Conservation (phyloP, 2,113 vertebrate species). For the Propithecus coquereli region DNA sequence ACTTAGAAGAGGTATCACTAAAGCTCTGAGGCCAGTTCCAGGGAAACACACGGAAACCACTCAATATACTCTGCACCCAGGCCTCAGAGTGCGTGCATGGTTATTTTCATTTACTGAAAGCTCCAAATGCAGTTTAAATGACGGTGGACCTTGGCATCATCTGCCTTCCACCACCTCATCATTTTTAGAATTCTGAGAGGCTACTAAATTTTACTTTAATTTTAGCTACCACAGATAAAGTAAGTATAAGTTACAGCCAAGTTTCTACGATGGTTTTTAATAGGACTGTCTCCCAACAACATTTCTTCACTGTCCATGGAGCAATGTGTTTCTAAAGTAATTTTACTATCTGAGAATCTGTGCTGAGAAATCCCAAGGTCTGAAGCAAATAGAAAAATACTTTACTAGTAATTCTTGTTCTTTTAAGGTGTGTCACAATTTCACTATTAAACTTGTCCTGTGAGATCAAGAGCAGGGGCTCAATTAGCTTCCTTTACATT, state of each 20-base stretch:
- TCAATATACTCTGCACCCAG: background rate
- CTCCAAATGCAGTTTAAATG: background rate
- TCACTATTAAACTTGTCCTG: background rate
- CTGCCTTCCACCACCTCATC: background rate
- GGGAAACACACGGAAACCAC: background rate
- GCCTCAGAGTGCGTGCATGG: accelerated
- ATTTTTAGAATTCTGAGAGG: background rate
- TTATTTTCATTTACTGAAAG: background rate
- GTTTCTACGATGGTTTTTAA: background rate
- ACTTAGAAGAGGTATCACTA: background rate
- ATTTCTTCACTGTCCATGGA: background rate
- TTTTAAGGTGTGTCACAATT: background rate
- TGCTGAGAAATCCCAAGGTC: background rate
- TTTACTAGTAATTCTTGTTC: background rate
- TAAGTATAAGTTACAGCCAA: background rate
- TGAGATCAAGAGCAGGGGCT: background rate
- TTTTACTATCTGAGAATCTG: conserved; percentile 2
- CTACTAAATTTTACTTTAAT: background rate
- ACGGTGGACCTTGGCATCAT: background rate
- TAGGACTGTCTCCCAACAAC: background rate
- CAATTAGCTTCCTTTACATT: background rate
- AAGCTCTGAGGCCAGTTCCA: background rate
- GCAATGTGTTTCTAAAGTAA: background rate
- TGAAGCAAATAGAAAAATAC: conserved; percentile 15
- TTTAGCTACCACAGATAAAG: background rate